Base-by-base conservation (phyloP, 1,140 invertebrate genomes). In the Aphis gossypii region DNA sequence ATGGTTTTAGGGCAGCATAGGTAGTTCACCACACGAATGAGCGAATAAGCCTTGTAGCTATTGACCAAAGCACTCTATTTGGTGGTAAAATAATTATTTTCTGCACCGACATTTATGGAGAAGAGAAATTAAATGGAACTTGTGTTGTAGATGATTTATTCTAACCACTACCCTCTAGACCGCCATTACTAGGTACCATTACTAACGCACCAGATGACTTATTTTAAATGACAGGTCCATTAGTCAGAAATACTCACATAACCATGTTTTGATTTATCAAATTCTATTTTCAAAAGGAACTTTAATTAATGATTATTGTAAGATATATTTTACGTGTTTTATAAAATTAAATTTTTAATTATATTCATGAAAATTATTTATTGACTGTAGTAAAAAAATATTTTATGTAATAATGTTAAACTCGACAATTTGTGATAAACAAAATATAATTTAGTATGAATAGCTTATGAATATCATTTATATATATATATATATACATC, bases 231-330 rank as follows among this genome's bases (percentile, higher is more conserved):
- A 25, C 88, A 54, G 20, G 21, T 14, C 88, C 88, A 56, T 56
- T 90, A 56, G 48, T 56, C 88, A 90, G 21, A 51, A 88, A 88
- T 88, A 90, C 87, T 89, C 41, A 35, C 21, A 87, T n/a, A 51
- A n/a, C n/a, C 30, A 21, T 20, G 48, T 90, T 90, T 90, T 90
- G 88, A 90, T 90, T 90, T 90, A 90, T 90, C 48, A 90, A 56
- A 56, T n/a, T 38, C 48, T 41, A 38, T 90, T 56, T 25, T 90
- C 35, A 88, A 51, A 48, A 88, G 4, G 30, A 88, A 35, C n/a
- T 88, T 84, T 51, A 54, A 88, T 88, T 35, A 51, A 88, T 88
- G 20, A 88, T 30, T 46, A 86, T 25, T 5, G 14, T 46, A 46
- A 86, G 11, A n/a, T 86, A 86, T 25, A 76, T 76, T 76, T 76